These are phyloP conservation scores for Austrofundulus limnaeus DNA, from an alignment of 2,113 vertebrate genomes.

Conservation along the genomic window DNA sequence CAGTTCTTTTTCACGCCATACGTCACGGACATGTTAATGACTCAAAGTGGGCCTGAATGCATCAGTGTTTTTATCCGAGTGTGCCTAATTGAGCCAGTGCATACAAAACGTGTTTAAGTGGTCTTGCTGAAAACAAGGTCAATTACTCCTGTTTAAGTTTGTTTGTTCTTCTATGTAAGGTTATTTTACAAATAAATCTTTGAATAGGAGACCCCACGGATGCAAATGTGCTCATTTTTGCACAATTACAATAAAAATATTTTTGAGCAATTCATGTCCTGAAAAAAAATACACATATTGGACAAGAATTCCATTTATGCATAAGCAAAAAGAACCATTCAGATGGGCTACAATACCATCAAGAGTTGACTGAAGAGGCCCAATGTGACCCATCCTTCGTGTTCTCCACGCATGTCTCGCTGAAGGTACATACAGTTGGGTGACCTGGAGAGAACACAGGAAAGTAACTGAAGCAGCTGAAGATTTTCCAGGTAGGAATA, in stretches of 20 bases:
- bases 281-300: too few species aligned
- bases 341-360: conserved; percentile 81
- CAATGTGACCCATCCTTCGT: conserved; percentile 94
- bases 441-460: conserved; percentile 81
- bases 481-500: neutral
- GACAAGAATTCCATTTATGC: too few species aligned
- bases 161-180: neutral
- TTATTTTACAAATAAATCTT: neutral
- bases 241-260: neutral
- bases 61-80: conserved; percentile 26
- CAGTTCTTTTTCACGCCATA: conserved; percentile 80
- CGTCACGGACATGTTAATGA: conserved; percentile 44
- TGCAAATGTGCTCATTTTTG: neutral
- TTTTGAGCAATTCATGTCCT: too few species aligned
- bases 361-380: conserved; percentile 92
- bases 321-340: too few species aligned
- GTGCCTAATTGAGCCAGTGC: conserved; percentile 38
- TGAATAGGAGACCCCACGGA: neutral
- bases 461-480: neutral
- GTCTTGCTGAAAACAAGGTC: conserved; percentile 24
- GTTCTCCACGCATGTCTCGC: conserved; percentile 93
- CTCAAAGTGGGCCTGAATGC: conserved; percentile 28
- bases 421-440: conserved; percentile 94
- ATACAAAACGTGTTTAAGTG: conserved; percentile 31
- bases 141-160: conserved; percentile 13